Evolutionary conservation across 2,888 invertebrate genomes (phyloP).

Genomic region (Hydropsyche betteni): DNA sequence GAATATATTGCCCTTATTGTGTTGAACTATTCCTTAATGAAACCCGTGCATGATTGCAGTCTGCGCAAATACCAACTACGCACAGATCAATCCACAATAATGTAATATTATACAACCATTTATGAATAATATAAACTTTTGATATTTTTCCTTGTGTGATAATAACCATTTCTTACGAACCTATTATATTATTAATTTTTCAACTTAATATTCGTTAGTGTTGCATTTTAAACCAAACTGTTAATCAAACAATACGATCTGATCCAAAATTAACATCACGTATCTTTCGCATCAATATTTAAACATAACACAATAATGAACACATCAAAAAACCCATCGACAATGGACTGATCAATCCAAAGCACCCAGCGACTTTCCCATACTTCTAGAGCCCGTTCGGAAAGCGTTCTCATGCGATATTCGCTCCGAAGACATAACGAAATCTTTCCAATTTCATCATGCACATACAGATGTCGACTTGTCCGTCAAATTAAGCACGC

Average conservation of each 20-base stretch:
- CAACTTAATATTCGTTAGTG: not conserved
- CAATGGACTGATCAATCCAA: too few relatives aligned
- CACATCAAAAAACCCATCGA: too few relatives aligned
- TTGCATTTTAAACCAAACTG: not conserved
- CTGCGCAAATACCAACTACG: not conserved
- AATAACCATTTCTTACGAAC: not conserved
- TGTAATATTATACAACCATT: too few relatives aligned
- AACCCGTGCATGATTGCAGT: conserved; percentile 14
- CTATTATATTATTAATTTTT: not conserved
- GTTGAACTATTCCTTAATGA: conserved; percentile 33
- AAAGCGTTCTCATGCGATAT: not conserved
- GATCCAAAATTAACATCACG: too few relatives aligned
- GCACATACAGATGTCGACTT: conserved; percentile 3
- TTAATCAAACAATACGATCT: not conserved
- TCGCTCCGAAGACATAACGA: not conserved
- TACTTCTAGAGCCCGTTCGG: too few relatives aligned
- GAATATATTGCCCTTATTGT: conserved; percentile 33
- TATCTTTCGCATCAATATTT: too few relatives aligned
- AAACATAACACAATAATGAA: too few relatives aligned
- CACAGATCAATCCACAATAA: not conserved
- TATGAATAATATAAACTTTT: too few relatives aligned
- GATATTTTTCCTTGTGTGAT: not conserved
- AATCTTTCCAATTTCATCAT: conserved; percentile 8
- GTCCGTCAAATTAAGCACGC: conserved; percentile 24
- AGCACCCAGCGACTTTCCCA: too few relatives aligned